phyloP scores from a whole-genome alignment of 1,140 invertebrate genomes.

The Halotydeus destructor region DNA sequence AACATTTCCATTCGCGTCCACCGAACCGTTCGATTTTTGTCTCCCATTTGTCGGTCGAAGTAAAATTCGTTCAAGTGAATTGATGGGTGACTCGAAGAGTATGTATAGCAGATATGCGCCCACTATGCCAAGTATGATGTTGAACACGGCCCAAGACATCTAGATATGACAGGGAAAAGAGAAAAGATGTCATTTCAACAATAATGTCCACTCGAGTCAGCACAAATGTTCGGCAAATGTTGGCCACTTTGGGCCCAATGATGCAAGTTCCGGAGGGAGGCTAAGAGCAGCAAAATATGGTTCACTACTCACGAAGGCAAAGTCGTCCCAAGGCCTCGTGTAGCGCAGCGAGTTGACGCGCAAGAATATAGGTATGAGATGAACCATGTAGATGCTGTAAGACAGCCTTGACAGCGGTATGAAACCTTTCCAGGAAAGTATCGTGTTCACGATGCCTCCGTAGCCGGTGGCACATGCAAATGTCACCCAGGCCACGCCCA shows the following conservation, averaged over 20 bases:
- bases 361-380: conserved; percentile 16
- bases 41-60: too few species aligned
- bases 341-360: neutral
- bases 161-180: neutral
- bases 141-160: conserved; percentile 3
- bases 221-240: conserved; percentile 1
- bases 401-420: conserved; percentile 25
- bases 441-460: too few species aligned
- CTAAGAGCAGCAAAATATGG: conserved; percentile 4
- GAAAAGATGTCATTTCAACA: neutral
- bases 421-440: conserved; percentile 18
- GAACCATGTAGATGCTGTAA: conserved; percentile 25
- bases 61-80: too few species aligned
- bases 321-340: conserved; percentile 1
- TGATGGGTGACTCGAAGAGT: conserved; percentile 7
- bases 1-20: too few species aligned
- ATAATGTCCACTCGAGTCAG: neutral
- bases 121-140: neutral
- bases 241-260: neutral
- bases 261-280: neutral
- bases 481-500: conserved; percentile 18
- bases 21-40: too few species aligned
- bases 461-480: conserved; percentile 15
- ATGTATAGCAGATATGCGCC: conserved; percentile 6
- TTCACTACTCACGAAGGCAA: conserved; percentile 4